Evolutionary conservation across 2,113 vertebrate species (phyloP), one percentile per base, ranked within the genome.

Genomic region (Phocoena phocoena): DNA sequence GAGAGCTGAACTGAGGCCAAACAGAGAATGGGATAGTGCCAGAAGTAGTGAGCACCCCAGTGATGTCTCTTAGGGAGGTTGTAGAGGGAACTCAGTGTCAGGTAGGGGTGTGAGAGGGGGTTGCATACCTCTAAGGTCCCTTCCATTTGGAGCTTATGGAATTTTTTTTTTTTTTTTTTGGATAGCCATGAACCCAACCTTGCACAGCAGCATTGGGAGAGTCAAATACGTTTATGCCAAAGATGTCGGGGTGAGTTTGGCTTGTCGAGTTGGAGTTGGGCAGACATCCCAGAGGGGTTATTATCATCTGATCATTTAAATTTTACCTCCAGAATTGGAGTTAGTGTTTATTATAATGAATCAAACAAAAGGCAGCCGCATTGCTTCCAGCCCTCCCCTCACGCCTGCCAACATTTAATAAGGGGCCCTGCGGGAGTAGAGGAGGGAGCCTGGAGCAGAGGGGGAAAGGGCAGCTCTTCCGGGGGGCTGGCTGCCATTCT

Each of bases 161-260:
- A 13, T 41, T 65, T 28, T 80, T 28, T 18, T 47, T 41, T 41
- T 55, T 55, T 18, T 55, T 21, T 58, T 58, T 58, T 20, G 20
- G 58, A 21, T 6, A 67, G 2, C 9, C 8, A 0, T 20, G 65
- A 74, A n/a, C 28, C 9, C 12, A n/a, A 41, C 15, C 58, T 38
- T 21, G 33, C 3, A 33, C 20, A 5, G 4, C 13, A 3, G 8
- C 31, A 0, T 7, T 17, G 4, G 28, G 21, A 89, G 31, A 26
- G 3, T 36, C n/a, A 55, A 73, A 76, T 6, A 36, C 2, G 21
- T 47, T 6, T 31, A 33, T 25, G 33, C 8, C 60, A 26, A 87
- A 3, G 55, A 12, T 18, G 10, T 9, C 9, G 28, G 38, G 81
- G 44, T 2, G 6, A 11, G 28, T 77, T 53, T 55, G 28, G 12